Conservation (phyloP, 2,797 vertebrate genomes). For the Odontamblyopus lacepedii region DNA sequence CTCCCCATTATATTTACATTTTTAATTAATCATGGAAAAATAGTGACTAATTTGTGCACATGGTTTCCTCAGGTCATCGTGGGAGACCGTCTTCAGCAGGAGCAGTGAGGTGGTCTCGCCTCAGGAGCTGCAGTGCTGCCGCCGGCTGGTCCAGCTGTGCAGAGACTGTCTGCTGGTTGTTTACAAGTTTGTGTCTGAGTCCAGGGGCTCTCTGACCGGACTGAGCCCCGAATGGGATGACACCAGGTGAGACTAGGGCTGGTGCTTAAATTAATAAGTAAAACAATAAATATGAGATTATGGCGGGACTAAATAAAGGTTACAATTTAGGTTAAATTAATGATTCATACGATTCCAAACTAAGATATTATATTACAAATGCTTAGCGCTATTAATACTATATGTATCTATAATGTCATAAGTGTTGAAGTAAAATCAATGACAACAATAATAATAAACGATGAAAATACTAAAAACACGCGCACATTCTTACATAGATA, state of each 20-base stretch:
- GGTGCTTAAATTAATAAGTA: not conserved
- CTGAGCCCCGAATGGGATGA: constrained; percentile 89
- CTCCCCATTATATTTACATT: not conserved
- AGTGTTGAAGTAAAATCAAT: too few relatives aligned
- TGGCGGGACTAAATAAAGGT: not conserved
- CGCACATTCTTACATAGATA: not conserved
- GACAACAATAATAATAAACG: not conserved
- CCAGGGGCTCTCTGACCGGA: constrained; percentile 85
- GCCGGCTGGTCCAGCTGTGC: constrained; percentile 92
- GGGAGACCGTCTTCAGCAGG: constrained; percentile 93
- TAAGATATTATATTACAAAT: too few relatives aligned
- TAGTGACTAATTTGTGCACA: not conserved
- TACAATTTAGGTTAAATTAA: not conserved
- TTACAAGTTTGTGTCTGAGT: constrained; percentile 92
- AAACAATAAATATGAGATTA: not conserved
- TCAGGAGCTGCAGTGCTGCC: constrained; percentile 93
- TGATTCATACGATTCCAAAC: not conserved
- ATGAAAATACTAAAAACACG: not conserved
- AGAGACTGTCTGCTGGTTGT: constrained; percentile 94
- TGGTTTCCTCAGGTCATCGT: constrained; percentile 82
- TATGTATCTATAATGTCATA: too few relatives aligned
- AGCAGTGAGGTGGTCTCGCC: constrained; percentile 88
- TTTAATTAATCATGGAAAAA: not conserved
- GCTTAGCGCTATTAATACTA: too few relatives aligned
- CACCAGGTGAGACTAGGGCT: constrained; percentile 82